Percentiles rank a stretch among this genome's conserved stretches.
phyloP scores from a whole-genome alignment of 2,113 vertebrate genomes.

The Hassar affinis region DNA sequence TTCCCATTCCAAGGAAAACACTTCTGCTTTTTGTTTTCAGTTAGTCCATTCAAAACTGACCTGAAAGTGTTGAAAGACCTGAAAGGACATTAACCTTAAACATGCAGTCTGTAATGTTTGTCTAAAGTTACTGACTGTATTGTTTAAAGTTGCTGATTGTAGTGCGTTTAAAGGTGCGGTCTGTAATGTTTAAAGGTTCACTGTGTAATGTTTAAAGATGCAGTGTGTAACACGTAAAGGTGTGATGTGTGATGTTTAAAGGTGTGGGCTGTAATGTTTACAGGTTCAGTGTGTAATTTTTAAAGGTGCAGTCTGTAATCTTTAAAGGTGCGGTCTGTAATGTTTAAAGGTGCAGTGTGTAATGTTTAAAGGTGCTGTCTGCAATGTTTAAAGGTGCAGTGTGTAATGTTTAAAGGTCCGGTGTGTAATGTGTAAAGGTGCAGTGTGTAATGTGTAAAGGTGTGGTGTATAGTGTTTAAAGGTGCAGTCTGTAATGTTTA shows the following conservation, averaged over 20 bases:
- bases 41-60: neutral
- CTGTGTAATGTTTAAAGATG: neutral
- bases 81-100: neutral
- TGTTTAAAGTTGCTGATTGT: neutral
- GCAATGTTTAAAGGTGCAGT: too few species aligned
- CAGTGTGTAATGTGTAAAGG: too few species aligned
- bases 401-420: neutral
- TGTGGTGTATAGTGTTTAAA: too few species aligned
- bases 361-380: too few species aligned
- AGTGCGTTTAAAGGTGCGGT: neutral
- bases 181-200: neutral
- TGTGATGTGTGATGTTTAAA: neutral
- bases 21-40: conserved; percentile 15
- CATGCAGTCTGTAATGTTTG: neutral
- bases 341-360: neutral
- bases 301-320: neutral
- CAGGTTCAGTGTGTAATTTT: neutral
- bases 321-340: neutral
- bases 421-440: too few species aligned
- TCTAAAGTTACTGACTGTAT: neutral
- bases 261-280: neutral
- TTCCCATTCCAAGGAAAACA: conserved; percentile 12
- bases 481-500: too few species aligned
- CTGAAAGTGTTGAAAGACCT: neutral
- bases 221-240: neutral